A percentile compares a stretch with the other conserved stretches of the same genome.
These are phyloP conservation scores for Aradophagus sp. DNA, from an alignment of 1,140 invertebrate species.

Conservation along the genomic window DNA sequence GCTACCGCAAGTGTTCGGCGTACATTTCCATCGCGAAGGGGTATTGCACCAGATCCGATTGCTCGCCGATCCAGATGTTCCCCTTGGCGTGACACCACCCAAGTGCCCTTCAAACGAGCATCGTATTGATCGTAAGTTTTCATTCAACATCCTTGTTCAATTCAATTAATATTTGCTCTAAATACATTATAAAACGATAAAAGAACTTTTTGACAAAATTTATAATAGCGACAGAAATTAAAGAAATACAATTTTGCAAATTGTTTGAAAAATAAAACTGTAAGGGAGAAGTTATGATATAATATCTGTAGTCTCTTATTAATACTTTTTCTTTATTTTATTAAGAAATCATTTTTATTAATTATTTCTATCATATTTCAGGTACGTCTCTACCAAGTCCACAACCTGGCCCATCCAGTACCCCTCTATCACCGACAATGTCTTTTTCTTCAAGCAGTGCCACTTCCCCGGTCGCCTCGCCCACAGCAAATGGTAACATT, in stretches of 20 bases:
- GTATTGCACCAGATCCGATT: constrained; percentile 93
- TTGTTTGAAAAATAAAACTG: too few relatives aligned
- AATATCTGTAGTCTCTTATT: too few relatives aligned
- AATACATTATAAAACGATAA: too few relatives aligned
- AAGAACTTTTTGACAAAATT: too few relatives aligned
- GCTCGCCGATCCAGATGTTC: constrained; percentile 81
- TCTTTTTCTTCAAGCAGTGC: constrained; percentile 71
- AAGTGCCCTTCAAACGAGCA: constrained; percentile 74
- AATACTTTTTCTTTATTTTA: too few relatives aligned
- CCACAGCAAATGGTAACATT: constrained; percentile 73
- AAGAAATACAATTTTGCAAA: too few relatives aligned
- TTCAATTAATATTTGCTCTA: too few relatives aligned
- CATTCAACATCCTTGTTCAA: too few relatives aligned
- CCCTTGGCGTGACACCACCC: constrained; percentile 78
- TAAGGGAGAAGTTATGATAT: too few relatives aligned
- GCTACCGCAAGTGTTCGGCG: constrained; percentile 93
- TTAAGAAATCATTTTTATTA: too few relatives aligned
- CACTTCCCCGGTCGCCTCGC: constrained; percentile 72
- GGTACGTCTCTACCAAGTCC: constrained; percentile 73
- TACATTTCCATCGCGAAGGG: constrained; percentile 96
- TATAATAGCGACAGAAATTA: too few relatives aligned
- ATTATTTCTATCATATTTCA: constrained; percentile 20
- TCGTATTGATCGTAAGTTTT: constrained; percentile 29
- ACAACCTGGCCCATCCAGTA: constrained; percentile 74
- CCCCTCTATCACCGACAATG: constrained; percentile 68